Evolutionary conservation across 2,797 vertebrate species (phyloP).

Genomic region (Pangasius macronema): DNA sequence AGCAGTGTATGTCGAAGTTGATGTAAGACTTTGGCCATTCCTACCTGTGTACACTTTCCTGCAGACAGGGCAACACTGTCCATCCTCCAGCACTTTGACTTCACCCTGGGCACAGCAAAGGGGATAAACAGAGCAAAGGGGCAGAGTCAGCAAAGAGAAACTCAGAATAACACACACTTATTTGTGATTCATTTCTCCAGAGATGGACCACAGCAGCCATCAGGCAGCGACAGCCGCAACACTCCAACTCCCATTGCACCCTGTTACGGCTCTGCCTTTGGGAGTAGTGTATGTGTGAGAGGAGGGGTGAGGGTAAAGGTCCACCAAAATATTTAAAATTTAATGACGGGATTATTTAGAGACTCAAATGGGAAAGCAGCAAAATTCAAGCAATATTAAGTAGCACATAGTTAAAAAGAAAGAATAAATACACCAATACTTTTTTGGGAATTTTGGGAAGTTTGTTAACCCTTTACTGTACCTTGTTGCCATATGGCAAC

Average conservation of each 20-base stretch:
- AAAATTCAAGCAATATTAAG: neutral
- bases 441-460: neutral
- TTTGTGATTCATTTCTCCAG: slow-evolving; percentile 35
- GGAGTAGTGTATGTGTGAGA: neutral
- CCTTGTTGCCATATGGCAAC: too few relatives aligned
- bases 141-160: slow-evolving; percentile 36
- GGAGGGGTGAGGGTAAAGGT: slow-evolving; percentile 14
- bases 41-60: slow-evolving; percentile 73
- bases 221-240: neutral
- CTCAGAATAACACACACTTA: slow-evolving; percentile 44
- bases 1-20: slow-evolving; percentile 15
- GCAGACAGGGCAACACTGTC: slow-evolving; percentile 84
- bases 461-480: too few relatives aligned
- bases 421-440: neutral
- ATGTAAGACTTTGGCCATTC: slow-evolving; percentile 49
- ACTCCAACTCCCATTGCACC: neutral
- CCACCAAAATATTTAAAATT: slow-evolving; percentile 1
- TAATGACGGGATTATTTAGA: neutral
- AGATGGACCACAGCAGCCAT: slow-evolving; percentile 35
- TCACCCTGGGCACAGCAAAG: slow-evolving; percentile 72
- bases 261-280: neutral
- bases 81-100: slow-evolving; percentile 79
- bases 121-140: slow-evolving; percentile 24
- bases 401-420: neutral
- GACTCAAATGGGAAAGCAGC: neutral